Evolutionary conservation across 2,797 vertebrate genomes (phyloP).

Genomic region (Mormyrus hasselquistii): DNA sequence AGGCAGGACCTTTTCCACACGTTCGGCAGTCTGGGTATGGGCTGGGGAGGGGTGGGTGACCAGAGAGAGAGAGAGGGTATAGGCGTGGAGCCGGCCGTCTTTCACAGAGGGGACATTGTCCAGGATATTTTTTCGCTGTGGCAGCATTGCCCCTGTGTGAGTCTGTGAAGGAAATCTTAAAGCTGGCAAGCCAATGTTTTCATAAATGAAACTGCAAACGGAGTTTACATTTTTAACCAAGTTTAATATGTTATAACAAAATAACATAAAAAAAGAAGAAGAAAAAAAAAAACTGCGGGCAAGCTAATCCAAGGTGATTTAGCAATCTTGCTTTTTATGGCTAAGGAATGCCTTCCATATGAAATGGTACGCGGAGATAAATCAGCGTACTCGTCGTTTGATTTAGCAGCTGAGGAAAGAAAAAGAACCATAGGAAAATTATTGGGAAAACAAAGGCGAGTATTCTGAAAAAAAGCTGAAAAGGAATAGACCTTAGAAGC

Average conservation of each 20-base stretch:
- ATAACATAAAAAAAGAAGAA: background rate
- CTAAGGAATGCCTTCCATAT: slow-evolving; percentile 22
- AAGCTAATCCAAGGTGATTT: slow-evolving; percentile 54
- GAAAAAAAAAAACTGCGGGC: slow-evolving; percentile 38
- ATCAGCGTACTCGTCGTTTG: background rate
- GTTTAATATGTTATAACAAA: slow-evolving; percentile 47
- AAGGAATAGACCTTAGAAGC: background rate
- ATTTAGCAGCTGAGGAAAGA: background rate
- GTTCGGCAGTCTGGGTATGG: slow-evolving; percentile 28
- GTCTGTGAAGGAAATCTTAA: slow-evolving; percentile 45
- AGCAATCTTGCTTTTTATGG: slow-evolving; percentile 47
- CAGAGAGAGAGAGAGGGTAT: background rate
- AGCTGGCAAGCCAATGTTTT: slow-evolving; percentile 58
- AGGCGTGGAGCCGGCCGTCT: background rate
- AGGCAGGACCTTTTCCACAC: slow-evolving; percentile 38
- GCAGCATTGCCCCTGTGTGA: slow-evolving; percentile 54
- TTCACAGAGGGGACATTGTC: slow-evolving; percentile 64
- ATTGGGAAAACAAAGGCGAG: background rate
- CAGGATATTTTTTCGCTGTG: slow-evolving; percentile 44
- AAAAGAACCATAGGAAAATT: background rate
- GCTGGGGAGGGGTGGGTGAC: background rate
- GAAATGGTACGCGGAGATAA: background rate
- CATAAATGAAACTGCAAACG: slow-evolving; percentile 62
- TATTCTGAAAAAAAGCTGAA: background rate
- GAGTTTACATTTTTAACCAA: slow-evolving; percentile 49